Evolutionary conservation across 2,888 invertebrate species (phyloP).

Genomic region (Cryptus viduatorius): DNA sequence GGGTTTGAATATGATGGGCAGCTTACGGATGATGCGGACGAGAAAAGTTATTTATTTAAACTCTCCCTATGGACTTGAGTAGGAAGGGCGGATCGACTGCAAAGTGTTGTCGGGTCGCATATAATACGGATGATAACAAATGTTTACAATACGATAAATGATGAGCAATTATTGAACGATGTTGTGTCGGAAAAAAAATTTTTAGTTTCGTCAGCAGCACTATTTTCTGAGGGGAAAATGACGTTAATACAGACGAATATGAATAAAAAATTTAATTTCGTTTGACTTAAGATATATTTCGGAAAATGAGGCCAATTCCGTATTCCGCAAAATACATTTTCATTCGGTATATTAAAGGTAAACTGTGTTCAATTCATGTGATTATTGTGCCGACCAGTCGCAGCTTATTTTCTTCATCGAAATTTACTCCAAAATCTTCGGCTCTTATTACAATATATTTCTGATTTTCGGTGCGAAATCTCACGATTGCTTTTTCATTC

Average conservation of each 20-base stretch:
- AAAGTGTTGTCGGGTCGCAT: background rate
- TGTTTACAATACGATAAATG: background rate
- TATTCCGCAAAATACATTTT: background rate
- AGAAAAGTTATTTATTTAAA: slow-evolving; percentile 19
- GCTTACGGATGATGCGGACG: slow-evolving; percentile 36
- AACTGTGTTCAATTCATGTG: background rate
- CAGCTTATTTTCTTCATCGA: background rate
- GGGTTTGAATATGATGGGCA: slow-evolving; percentile 7
- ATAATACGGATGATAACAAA: background rate
- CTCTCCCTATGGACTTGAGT: background rate
- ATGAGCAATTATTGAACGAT: background rate
- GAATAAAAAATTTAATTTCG: background rate
- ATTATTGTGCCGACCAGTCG: background rate
- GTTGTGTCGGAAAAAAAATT: background rate
- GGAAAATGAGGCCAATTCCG: background rate
- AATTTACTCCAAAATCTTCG: background rate
- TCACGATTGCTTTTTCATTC: background rate
- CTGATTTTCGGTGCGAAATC: background rate
- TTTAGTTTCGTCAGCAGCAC: background rate
- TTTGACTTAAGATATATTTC: background rate
- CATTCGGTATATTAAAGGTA: background rate
- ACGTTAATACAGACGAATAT: background rate
- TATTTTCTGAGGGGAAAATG: background rate
- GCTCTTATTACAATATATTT: background rate
- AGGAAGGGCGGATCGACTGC: background rate